A percentile compares a stretch with the other conserved stretches of the same genome.
phyloP scores from a whole-genome alignment of 1,140 invertebrate genomes.

The Caenorhabditis tropicalis region DNA sequence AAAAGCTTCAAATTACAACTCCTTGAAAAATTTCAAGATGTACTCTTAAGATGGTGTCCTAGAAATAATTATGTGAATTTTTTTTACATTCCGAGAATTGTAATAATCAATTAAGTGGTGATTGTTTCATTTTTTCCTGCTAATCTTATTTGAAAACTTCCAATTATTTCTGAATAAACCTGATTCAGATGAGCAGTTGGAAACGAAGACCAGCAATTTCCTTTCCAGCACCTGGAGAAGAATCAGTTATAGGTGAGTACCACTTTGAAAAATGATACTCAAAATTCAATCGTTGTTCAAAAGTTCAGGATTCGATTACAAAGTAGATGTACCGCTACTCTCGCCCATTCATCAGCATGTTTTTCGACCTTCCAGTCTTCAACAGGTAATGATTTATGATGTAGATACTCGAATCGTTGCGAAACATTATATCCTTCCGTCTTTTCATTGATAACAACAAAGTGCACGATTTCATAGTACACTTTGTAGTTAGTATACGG shows the following conservation, averaged over 20 bases:
- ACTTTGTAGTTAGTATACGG: not conserved
- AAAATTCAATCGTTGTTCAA: not conserved
- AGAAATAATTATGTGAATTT: not conserved
- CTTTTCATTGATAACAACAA: not conserved
- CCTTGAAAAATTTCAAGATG: not conserved
- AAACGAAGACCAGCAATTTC: constrained; percentile 47
- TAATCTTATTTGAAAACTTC: not conserved
- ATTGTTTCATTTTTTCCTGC: too few relatives aligned
- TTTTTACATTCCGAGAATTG: too few relatives aligned
- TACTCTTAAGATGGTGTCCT: not conserved
- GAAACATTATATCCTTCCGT: not conserved
- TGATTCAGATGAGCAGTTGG: constrained; percentile 47
- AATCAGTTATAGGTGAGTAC: constrained; percentile 45
- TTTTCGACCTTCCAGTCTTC: constrained; percentile 51
- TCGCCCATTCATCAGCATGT: constrained; percentile 55
- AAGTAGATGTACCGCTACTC: constrained; percentile 47
- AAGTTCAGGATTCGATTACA: constrained; percentile 32
- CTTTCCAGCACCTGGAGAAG: constrained; percentile 43
- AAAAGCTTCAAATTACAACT: not conserved
- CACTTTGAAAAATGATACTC: not conserved
- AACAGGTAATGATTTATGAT: constrained; percentile 47
- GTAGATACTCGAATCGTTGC: not conserved
- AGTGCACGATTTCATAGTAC: constrained; percentile 10
- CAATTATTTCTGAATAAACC: not conserved
- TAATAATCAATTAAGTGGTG: too few relatives aligned